phyloP scores from a whole-genome alignment of 2,113 vertebrate species.

The Hydropotes inermis region DNA sequence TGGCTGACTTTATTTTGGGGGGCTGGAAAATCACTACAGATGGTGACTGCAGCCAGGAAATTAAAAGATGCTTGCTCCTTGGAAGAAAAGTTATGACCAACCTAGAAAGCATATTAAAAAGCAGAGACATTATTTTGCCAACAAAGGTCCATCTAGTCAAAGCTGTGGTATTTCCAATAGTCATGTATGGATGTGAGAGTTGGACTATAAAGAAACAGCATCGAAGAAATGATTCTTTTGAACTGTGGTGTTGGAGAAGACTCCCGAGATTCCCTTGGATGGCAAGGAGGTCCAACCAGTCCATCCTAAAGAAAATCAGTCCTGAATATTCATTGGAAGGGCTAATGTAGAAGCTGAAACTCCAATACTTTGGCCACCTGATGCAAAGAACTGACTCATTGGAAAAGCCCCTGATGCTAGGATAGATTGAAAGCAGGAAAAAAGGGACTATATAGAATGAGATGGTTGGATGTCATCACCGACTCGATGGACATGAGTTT shows the following conservation, averaged over 20 bases:
- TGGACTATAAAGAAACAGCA: background rate
- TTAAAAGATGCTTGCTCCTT: background rate
- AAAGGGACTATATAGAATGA: background rate
- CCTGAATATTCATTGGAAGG: background rate
- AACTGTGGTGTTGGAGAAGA: background rate
- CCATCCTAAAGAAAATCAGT: background rate
- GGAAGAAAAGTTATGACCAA: background rate
- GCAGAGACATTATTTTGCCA: background rate
- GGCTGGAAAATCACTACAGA: background rate
- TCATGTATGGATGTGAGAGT: background rate
- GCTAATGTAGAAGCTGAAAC: background rate
- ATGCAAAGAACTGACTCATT: background rate
- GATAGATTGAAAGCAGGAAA: rapidly evolving
- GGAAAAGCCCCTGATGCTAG: background rate
- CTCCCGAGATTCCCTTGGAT: background rate
- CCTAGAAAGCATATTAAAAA: background rate
- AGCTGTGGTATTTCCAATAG: background rate
- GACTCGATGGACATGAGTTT: background rate
- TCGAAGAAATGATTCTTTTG: background rate
- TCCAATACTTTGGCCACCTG: background rate
- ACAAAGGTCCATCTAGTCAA: background rate
- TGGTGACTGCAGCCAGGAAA: background rate
- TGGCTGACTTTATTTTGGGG: background rate
- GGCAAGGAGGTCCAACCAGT: background rate
- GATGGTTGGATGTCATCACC: background rate